Conservation (phyloP, 2,888 invertebrate species). For the Erebia epiphron region DNA sequence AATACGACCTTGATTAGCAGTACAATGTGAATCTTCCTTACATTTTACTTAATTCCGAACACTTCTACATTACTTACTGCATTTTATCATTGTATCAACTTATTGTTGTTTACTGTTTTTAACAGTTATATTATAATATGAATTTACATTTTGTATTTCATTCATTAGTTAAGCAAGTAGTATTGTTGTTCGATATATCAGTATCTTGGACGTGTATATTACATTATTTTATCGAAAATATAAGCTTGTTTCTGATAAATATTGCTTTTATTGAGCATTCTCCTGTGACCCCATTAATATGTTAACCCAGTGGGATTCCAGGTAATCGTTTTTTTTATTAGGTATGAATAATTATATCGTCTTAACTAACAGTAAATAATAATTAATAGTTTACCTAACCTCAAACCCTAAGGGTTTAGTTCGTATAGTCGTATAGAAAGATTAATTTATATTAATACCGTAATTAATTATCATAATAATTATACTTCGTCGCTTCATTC, state of each 20-base stretch:
- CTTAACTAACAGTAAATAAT: too few species aligned
- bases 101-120: slow-evolving; percentile 9
- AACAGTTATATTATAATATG: neutral
- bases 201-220: slow-evolving; percentile 1
- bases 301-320: too few species aligned
- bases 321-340: neutral
- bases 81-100: neutral
- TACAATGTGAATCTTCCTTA: neutral
- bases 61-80: neutral
- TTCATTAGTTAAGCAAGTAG: slow-evolving; percentile 11
- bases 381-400: too few species aligned
- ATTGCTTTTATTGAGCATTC: neutral
- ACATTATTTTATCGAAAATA: slow-evolving; percentile 8
- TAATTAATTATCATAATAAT: too few species aligned
- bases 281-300: neutral
- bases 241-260: slow-evolving; percentile 11
- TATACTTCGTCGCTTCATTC: too few species aligned
- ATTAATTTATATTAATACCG: too few species aligned
- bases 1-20: neutral
- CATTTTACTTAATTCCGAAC: neutral
- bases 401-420: too few species aligned
- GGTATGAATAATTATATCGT: too few species aligned
- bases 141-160: slow-evolving; percentile 4
- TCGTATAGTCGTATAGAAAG: too few species aligned
- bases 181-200: slow-evolving; percentile 9